These are phyloP conservation scores for Drosophila neotestacea DNA, from an alignment of 2,888 invertebrate genomes.

Conservation along the genomic window DNA sequence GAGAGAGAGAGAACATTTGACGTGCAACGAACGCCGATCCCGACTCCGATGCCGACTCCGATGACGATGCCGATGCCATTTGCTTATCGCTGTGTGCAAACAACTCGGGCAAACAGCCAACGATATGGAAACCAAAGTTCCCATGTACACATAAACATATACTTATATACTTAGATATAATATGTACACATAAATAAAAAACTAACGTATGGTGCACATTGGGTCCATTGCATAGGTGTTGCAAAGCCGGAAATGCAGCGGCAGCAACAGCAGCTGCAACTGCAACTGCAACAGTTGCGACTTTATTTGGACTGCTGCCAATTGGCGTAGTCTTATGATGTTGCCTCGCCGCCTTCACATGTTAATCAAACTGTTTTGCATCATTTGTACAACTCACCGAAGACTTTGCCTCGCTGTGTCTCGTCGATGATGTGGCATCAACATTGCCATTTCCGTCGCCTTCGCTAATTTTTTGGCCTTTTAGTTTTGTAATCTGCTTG, in stretches of 20 bases:
- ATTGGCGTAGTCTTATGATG: conserved; percentile 6
- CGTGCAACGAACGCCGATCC: conserved; percentile 28
- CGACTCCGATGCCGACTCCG: conserved; percentile 12
- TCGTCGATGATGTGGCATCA: conserved; percentile 46
- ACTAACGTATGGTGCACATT: not conserved
- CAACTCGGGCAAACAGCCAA: conserved; percentile 45
- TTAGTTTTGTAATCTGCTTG: conserved; percentile 83
- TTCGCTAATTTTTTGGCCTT: conserved; percentile 74
- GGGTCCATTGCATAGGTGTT: not conserved
- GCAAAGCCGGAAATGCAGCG: conserved; percentile 22
- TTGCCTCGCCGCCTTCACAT: conserved; percentile 10
- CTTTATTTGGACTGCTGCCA: conserved; percentile 2
- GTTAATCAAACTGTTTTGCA: conserved; percentile 31
- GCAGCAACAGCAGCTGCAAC: not conserved
- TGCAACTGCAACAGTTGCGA: conserved; percentile 2
- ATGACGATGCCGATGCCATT: conserved; percentile 21
- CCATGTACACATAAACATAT: conserved; percentile 13
- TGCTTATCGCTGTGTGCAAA: conserved; percentile 60
- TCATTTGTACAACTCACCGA: conserved; percentile 70
- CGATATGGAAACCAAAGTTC: conserved; percentile 37
- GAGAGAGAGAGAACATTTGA: conserved; percentile 37
- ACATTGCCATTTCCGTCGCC: conserved; percentile 33
- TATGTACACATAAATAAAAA: not conserved
- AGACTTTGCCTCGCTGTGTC: conserved; percentile 58
- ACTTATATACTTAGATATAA: conserved; percentile 1